phyloP scores from a whole-genome alignment of 2,797 vertebrate species.

The Nannoperca australis region DNA sequence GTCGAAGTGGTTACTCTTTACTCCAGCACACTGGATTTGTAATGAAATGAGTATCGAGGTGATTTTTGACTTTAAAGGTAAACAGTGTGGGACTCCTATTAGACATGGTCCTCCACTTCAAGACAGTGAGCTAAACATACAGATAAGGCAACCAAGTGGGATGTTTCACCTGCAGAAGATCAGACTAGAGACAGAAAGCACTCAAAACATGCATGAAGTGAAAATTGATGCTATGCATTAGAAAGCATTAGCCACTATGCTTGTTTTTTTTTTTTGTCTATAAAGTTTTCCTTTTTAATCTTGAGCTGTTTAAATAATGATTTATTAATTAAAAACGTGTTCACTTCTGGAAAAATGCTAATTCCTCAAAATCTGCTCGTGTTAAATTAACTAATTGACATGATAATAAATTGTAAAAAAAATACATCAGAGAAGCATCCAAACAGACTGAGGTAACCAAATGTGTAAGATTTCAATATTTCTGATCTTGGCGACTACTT shows the following conservation, averaged over 20 bases:
- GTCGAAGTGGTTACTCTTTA: neutral
- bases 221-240: neutral
- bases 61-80: neutral
- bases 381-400: neutral
- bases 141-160: neutral
- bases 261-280: too few relatives aligned
- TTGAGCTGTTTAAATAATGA: too few relatives aligned
- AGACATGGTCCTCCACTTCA: neutral
- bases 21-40: neutral
- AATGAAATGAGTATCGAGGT: neutral
- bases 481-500: neutral
- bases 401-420: neutral
- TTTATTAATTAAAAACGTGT: too few relatives aligned
- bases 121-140: neutral
- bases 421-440: neutral
- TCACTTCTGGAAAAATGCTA: neutral
- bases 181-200: neutral
- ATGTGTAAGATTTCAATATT: neutral
- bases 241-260: too few relatives aligned
- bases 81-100: neutral
- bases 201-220: neutral
- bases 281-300: too few relatives aligned
- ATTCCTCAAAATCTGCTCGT: neutral
- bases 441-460: too few relatives aligned
- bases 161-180: neutral